These are phyloP conservation scores for Cryptocheilus praepositus DNA, from an alignment of 2,888 invertebrate genomes.

Conservation along the genomic window DNA sequence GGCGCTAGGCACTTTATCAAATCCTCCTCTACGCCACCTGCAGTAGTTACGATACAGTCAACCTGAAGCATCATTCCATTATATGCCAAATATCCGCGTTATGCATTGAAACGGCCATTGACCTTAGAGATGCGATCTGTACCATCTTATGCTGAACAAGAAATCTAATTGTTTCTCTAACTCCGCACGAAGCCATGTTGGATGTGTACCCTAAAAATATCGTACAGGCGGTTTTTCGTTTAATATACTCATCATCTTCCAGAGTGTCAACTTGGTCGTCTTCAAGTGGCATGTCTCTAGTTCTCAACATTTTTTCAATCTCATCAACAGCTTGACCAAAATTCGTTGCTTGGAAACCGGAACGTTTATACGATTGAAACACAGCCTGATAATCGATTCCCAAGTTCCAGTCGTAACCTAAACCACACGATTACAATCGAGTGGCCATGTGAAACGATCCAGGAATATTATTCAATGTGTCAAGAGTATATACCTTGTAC, in stretches of 20 bases:
- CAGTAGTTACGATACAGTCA: constrained; percentile 97
- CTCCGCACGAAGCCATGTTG: constrained; percentile 96
- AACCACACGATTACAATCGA: constrained; percentile 5
- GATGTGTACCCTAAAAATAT: constrained; percentile 98
- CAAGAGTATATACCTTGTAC: constrained; percentile 77
- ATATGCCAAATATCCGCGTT: no score
- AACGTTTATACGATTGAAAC: constrained; percentile 85
- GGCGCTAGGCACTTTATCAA: constrained; percentile 98
- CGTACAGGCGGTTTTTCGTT: constrained; percentile 88
- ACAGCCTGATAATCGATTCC: constrained; percentile 91
- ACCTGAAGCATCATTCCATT: constrained; percentile 78
- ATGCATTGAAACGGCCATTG: no score
- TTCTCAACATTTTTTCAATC: constrained; percentile 89
- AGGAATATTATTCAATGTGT: background rate
- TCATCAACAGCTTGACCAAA: constrained; percentile 93
- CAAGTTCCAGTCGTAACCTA: constrained; percentile 95
- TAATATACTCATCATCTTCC: constrained; percentile 88
- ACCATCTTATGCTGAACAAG: constrained; percentile 89
- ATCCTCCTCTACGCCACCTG: constrained; percentile 99
- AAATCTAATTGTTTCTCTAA: constrained; percentile 93
- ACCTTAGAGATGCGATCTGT: background rate
- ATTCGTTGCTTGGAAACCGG: constrained; percentile 99
- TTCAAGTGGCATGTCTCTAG: constrained; percentile 81
- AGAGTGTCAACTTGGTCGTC: constrained; percentile 81
- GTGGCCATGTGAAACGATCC: background rate